Conservation (phyloP, 2,797 vertebrate species). For the Acestrorhynchus altus region DNA sequence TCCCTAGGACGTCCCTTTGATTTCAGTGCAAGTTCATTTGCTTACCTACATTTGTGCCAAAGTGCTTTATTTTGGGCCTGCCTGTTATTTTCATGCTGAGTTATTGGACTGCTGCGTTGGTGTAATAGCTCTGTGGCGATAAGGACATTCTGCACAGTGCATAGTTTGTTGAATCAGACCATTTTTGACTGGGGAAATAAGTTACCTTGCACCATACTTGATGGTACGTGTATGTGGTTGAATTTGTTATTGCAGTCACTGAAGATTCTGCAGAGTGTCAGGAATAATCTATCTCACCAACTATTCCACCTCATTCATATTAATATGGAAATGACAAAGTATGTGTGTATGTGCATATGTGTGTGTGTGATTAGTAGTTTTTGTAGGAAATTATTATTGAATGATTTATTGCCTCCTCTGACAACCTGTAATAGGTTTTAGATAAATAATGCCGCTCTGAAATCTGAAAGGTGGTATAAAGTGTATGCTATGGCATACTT, state of each 20-base stretch:
- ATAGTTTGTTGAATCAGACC: slow-evolving; percentile 2
- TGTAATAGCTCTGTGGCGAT: slow-evolving; percentile 21
- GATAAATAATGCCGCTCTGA: slow-evolving; percentile 28
- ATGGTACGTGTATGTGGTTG: neutral
- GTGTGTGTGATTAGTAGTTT: slow-evolving; percentile 34
- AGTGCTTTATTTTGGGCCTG: slow-evolving; percentile 2
- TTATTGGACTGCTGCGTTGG: slow-evolving; percentile 16
- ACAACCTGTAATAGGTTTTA: slow-evolving; percentile 42
- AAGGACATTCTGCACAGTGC: neutral
- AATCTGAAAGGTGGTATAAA: slow-evolving; percentile 18
- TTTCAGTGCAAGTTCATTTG: slow-evolving; percentile 27
- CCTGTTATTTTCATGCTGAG: slow-evolving; percentile 36
- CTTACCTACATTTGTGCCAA: slow-evolving; percentile 22
- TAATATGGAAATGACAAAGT: slow-evolving; percentile 34
- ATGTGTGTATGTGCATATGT: slow-evolving; percentile 31
- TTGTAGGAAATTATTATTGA: slow-evolving; percentile 33
- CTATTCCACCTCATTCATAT: slow-evolving; percentile 28
- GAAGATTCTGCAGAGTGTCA: slow-evolving; percentile 29
- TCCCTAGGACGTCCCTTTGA: neutral
- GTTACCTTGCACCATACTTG: slow-evolving; percentile 5
- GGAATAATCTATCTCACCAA: slow-evolving; percentile 24
- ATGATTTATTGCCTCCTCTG: slow-evolving; percentile 39
- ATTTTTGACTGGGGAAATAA: slow-evolving; percentile 24
- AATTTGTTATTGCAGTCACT: slow-evolving; percentile 35
- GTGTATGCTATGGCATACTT: neutral